These are phyloP conservation scores for Laodelphax striatellus DNA, from an alignment of 1,140 invertebrate genomes.

Conservation along the genomic window DNA sequence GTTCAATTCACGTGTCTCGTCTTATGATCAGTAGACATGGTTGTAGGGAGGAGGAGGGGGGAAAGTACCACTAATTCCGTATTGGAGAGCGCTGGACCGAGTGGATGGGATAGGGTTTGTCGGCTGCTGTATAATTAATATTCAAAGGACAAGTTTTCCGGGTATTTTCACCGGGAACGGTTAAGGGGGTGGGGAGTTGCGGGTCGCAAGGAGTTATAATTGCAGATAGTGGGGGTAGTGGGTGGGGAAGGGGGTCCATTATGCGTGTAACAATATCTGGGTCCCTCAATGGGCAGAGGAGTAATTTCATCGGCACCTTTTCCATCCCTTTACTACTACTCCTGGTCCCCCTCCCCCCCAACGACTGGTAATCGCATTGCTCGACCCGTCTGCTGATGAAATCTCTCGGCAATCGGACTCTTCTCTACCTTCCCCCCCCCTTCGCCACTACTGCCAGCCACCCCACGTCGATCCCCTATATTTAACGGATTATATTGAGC, in stretches of 20 bases:
- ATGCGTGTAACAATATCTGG: constrained; percentile 3
- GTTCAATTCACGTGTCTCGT: background rate
- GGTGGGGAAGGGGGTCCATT: background rate
- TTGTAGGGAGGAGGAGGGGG: background rate
- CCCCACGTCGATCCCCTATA: background rate
- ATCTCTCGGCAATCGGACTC: constrained; percentile 1
- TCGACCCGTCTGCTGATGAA: constrained; percentile 1
- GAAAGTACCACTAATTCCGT: too few relatives aligned
- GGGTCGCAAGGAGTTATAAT: background rate
- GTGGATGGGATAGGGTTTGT: too few relatives aligned
- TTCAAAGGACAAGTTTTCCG: too few relatives aligned
- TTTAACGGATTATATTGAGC: constrained; percentile 4
- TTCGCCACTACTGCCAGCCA: background rate
- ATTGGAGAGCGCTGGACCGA: too few relatives aligned
- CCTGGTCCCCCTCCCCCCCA: background rate
- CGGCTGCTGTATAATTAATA: too few relatives aligned
- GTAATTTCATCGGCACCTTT: constrained; percentile 1
- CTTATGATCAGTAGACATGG: background rate
- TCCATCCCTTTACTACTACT: background rate
- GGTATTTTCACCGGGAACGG: too few relatives aligned
- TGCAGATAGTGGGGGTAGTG: background rate
- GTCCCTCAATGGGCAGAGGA: background rate
- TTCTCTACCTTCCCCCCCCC: background rate
- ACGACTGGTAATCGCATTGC: background rate
- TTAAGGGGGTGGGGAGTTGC: background rate